Evolutionary conservation across 1,140 invertebrate genomes (phyloP), one percentile per base, ranked within the genome.

Genomic region (Galleria mellonella): DNA sequence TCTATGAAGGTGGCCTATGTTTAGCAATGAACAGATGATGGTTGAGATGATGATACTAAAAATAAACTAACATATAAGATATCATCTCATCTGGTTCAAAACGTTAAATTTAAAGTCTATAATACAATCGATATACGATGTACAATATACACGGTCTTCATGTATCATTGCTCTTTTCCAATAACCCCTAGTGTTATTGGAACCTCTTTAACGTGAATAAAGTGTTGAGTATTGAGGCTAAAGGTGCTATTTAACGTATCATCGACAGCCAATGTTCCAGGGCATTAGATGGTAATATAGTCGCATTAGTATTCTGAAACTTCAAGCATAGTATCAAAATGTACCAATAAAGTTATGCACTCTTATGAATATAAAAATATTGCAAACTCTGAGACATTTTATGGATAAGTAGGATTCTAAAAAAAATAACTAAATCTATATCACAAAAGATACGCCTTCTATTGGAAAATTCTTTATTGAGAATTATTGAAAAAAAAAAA

Each of bases 191-290:
- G 9, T 31, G 2, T n/a, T n/a, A 31, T 31, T 31, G 30, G 2
- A 31, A 31, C 3, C 10, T 29, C 4, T 31, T 31, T 9, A 10
- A 31, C 30, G 9, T 31, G 30, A 31, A 31, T 10, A 31, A 31
- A 12, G 11, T 11, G 11, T 3, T 33, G 32, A 33, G 11, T 1
- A 11, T 33, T 15, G 9, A 37, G n/a, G 8, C 9, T 14, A 14
- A 14, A 35, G n/a, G 30, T 31, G 30, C 10, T 17, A 37, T 37
- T 37, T 37, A 17, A 37, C 35, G 35, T 17, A n/a, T 37, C 35
- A 37, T 37, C 17, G 35, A 7, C 15, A 5, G 1, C 35, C 14
- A 17, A 37, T 37, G 9, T 37, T 37, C 35, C n/a, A 13, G 15
- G n/a, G 17, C 17, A 37, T 37, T 37, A 17, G 35, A 6, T 14